A percentile compares a stretch with the other conserved stretches of the same genome.
These are phyloP conservation scores for Dendrolimus kikuchii DNA, from an alignment of 1,140 invertebrate genomes.

Conservation along the genomic window DNA sequence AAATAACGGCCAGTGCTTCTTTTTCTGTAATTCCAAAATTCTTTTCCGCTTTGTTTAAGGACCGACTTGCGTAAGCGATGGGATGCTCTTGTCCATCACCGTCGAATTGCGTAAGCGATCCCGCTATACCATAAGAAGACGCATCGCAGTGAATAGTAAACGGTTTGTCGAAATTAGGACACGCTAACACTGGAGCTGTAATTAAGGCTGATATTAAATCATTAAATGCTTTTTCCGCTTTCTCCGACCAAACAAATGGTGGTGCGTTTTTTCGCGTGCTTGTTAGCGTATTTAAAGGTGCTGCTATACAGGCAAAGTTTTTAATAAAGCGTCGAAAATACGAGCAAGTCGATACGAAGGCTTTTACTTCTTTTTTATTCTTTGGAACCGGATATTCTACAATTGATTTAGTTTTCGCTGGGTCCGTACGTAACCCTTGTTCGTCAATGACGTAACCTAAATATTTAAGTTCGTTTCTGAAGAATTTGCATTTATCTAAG, in stretches of 20 bases:
- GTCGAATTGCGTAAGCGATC: conserved; percentile 33
- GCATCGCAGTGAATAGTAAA: conserved; percentile 50
- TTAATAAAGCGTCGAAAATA: conserved; percentile 64
- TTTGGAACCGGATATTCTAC: conserved; percentile 45
- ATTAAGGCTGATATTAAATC: conserved; percentile 39
- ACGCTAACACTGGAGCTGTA: conserved; percentile 34
- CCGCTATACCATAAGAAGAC: conserved; percentile 32
- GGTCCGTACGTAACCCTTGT: conserved; percentile 44
- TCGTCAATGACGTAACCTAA: conserved; percentile 38
- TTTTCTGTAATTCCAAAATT: conserved; percentile 53
- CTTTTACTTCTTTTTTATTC: conserved; percentile 35
- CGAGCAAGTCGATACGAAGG: conserved; percentile 42
- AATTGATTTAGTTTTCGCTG: conserved; percentile 57
- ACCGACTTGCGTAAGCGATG: conserved; percentile 44
- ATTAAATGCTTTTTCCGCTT: conserved; percentile 19
- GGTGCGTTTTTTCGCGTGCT: conserved; percentile 25
- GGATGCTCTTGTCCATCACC: conserved; percentile 21
- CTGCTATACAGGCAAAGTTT: conserved; percentile 41
- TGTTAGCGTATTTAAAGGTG: conserved; percentile 44
- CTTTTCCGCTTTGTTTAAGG: conserved; percentile 42
- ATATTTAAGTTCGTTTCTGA: conserved; percentile 23
- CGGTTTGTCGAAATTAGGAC: conserved; percentile 36
- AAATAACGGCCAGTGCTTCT: conserved; percentile 59
- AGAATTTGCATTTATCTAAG: conserved; percentile 26
- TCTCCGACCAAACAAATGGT: conserved; percentile 20